A percentile compares a stretch with the other conserved stretches of the same genome.
These are phyloP conservation scores for Kryptolebias marmoratus DNA, from an alignment of 2,113 vertebrate species.

Conservation along the genomic window DNA sequence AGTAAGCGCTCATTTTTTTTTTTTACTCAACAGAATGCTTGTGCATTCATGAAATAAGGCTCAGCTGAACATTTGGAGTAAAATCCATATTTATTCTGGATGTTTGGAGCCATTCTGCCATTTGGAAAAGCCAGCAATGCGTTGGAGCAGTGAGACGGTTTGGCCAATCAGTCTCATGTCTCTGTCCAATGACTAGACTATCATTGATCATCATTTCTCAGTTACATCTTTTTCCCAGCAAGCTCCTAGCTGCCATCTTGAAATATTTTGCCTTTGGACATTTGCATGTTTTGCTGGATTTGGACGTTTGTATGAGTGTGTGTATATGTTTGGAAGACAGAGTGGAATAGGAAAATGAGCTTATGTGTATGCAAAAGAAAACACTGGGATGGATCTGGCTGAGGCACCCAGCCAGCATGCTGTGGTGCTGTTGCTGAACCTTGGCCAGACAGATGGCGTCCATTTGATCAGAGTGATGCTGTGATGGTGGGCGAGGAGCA, in stretches of 20 bases:
- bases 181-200: conserved; percentile 36
- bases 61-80: conserved; percentile 28
- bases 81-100: conserved; percentile 23
- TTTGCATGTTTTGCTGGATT: conserved; percentile 54
- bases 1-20: conserved; percentile 29
- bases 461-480: conserved; percentile 70
- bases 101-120: conserved; percentile 29
- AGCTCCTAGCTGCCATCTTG: conserved; percentile 39
- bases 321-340: conserved; percentile 15
- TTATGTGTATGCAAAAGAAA: conserved; percentile 54
- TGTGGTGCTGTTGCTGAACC: conserved; percentile 46
- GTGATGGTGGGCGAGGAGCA: conserved; percentile 58
- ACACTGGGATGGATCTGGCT: conserved; percentile 23
- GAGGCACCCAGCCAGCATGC: conserved; percentile 50
- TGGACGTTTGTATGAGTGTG: conserved; percentile 14
- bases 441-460: conserved; percentile 72
- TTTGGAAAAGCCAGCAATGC: conserved; percentile 30
- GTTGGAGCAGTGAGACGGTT: conserved; percentile 48
- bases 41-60: conserved; percentile 4
- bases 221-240: conserved; percentile 36
- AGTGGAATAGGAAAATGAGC: conserved; percentile 21
- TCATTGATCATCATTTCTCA: conserved; percentile 68
- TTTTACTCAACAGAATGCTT: conserved; percentile 17
- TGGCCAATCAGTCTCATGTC: conserved; percentile 47
- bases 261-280: conserved; percentile 31